phyloP scores from a whole-genome alignment of 2,113 vertebrate genomes.

The Pachyramphus minor region DNA sequence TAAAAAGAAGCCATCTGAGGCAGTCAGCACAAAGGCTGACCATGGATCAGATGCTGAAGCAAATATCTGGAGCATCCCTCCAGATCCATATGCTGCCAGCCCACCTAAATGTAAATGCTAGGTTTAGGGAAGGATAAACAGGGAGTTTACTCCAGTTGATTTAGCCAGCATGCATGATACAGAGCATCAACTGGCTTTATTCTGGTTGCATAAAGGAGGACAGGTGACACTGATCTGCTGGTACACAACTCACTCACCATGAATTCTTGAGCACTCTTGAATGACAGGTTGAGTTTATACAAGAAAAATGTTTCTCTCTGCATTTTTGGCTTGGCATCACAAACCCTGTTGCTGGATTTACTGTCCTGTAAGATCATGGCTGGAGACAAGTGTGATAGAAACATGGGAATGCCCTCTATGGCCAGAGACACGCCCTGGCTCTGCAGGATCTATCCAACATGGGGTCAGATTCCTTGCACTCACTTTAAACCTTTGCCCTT shows the following conservation, averaged over 20 bases:
- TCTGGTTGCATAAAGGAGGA: not conserved
- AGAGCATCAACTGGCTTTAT: accelerated
- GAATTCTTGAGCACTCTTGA: not conserved
- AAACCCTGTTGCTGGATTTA: not conserved
- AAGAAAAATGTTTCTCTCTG: not conserved
- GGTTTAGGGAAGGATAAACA: not conserved
- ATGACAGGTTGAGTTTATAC: not conserved
- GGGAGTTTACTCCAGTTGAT: not conserved
- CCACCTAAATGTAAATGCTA: not conserved
- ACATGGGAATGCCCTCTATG: not conserved
- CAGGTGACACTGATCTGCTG: accelerated
- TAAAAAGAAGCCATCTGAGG: not conserved
- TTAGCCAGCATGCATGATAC: not conserved
- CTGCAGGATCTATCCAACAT: accelerated
- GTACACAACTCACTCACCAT: not conserved
- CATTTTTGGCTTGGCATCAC: not conserved
- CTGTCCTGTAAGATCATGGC: not conserved
- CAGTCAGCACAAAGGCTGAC: not conserved
- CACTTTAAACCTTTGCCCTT: not conserved
- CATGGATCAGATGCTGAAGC: not conserved
- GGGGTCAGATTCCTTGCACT: not conserved
- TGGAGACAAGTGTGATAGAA: not conserved
- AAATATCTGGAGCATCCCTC: not conserved
- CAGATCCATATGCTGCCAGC: not conserved
- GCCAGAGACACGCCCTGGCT: not conserved